phyloP scores from a whole-genome alignment of 2,888 invertebrate genomes.

The Mesorhabditis belari region DNA sequence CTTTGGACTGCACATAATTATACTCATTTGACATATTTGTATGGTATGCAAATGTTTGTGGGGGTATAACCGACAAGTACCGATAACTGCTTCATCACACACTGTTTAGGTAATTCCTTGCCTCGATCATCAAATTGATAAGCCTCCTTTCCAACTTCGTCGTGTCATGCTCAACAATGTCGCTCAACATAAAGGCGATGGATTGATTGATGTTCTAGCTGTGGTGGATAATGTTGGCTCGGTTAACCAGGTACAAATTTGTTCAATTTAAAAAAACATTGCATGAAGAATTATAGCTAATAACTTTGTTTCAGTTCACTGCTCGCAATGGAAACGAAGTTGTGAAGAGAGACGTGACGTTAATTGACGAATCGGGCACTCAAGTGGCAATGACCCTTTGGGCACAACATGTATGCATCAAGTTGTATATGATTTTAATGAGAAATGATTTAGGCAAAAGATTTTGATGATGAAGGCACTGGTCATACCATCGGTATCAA shows the following conservation, averaged over 20 bases:
- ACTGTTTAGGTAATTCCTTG: constrained; percentile 10
- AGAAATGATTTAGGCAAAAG: no score
- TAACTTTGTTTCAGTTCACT: constrained; percentile 14
- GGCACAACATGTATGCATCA: constrained; percentile 78
- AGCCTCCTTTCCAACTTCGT: constrained; percentile 16
- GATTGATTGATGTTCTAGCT: constrained; percentile 41
- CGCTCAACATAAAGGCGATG: constrained; percentile 15
- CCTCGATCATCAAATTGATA: constrained; percentile 3
- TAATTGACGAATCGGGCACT: constrained; percentile 77
- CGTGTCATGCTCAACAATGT: constrained; percentile 16
- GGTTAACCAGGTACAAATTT: constrained; percentile 7
- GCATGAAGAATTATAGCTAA: background rate
- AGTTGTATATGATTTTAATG: no score
- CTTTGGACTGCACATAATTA: no score
- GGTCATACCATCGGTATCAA: constrained; percentile 74
- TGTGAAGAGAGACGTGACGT: constrained; percentile 76
- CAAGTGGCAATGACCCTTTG: constrained; percentile 79
- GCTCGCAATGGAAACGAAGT: constrained; percentile 54
- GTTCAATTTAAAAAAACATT: background rate
- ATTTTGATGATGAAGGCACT: constrained; percentile 63
- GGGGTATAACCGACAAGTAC: constrained; percentile 9
- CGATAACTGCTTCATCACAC: constrained; percentile 3
- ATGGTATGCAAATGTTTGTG: background rate
- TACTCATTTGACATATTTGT: no score
- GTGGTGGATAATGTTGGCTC: constrained; percentile 39